Evolutionary conservation across 1,140 invertebrate species (phyloP), one percentile per base, ranked within the genome.

Genomic region (Linepithema humile): DNA sequence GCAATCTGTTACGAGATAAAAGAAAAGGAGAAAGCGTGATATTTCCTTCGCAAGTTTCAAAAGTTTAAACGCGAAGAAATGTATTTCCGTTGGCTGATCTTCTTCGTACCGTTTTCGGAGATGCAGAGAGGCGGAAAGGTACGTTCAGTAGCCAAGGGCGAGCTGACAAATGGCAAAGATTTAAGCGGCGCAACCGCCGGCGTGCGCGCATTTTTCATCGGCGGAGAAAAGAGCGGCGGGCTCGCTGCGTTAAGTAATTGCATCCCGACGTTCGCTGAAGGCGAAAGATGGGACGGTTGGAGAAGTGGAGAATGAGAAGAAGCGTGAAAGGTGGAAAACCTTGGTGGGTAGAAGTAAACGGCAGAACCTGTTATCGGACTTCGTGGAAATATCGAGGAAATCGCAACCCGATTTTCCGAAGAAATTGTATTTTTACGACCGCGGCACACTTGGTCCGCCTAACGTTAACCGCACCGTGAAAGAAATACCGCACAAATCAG

Each of bases 201-300:
- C 84, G 85, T 70, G 82, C 87, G 87, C 55, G 85, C 83, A 91
- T 92, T 92, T 92, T 92, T 92, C 90, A 91, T 91, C 88, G 74
- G 80, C 20, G 43, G n/a, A 83, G 60, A 69, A 78, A 88, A 87
- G 82, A 87, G 85, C 70, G 73, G 72, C 60, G 67, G 50, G 70
- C 82, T 72, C 74, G 64, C 69, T 87, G 87, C 90, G 89, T 86
- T 92, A 92, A 92, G 91, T 92, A 92, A 91, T 91, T 92, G 90
- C 87, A 91, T 91, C 87, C 80, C 78, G n/a, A 59, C 82, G 83
- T 72, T 57, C 43, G 45, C 15, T 2, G 55, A 84, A 48, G 20
- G 35, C 43, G 35, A 32, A 57, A 59, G n/a, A 40, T 23, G 64
- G n/a, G 26, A 23, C 17, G 83, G n/a, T 43, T 62, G 26, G 74